These are phyloP conservation scores for Acanthiza pusilla DNA, from an alignment of 2,797 vertebrate genomes.

Conservation along the genomic window DNA sequence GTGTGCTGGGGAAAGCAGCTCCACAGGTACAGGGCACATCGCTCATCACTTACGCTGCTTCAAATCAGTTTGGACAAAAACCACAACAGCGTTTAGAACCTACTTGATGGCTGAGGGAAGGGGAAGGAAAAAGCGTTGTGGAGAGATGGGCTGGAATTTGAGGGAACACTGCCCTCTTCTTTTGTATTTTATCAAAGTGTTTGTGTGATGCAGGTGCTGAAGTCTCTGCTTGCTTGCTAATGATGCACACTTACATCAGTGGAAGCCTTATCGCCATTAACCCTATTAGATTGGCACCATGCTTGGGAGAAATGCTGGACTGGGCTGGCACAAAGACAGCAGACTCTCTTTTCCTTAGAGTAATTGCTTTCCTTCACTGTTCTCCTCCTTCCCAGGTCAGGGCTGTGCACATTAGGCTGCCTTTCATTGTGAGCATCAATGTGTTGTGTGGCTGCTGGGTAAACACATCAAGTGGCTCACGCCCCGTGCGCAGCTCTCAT, in stretches of 20 bases:
- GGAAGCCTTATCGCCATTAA: not conserved
- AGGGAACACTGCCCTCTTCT: not conserved
- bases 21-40: not conserved
- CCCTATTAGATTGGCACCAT: rapidly evolving
- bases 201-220: not conserved
- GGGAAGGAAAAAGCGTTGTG: not conserved
- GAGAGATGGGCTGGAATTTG: not conserved
- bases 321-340: not conserved
- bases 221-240: not conserved
- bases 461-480: not conserved
- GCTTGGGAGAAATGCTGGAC: not conserved
- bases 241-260: not conserved
- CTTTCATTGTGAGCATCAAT: not conserved
- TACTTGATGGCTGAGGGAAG: not conserved
- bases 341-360: not conserved
- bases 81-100: not conserved
- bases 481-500: not conserved
- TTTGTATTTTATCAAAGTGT: not conserved
- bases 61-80: constrained; percentile 15
- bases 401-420: not conserved
- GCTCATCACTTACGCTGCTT: not conserved
- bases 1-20: not conserved
- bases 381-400: not conserved
- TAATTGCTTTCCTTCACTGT: not conserved
- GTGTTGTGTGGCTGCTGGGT: not conserved